Percentiles rank a stretch among this genome's conserved stretches.
Conservation (phyloP, 2,888 invertebrate species). For the Drosophila fungiperda region DNA sequence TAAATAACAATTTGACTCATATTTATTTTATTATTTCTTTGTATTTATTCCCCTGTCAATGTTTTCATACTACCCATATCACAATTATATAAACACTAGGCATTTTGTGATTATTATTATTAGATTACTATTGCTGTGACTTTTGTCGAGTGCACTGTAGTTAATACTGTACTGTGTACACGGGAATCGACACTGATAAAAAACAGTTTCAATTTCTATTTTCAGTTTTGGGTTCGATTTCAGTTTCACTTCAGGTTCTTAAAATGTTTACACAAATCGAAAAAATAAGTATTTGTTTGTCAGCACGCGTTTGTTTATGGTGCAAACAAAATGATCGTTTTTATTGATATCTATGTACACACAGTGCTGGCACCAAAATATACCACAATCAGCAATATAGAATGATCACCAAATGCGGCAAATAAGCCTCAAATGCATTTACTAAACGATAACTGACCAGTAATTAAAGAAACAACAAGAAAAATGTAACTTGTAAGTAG, state of each 20-base stretch:
- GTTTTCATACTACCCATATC: neutral
- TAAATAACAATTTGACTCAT: neutral
- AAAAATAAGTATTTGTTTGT: neutral
- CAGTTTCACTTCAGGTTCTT: neutral
- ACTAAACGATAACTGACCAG: neutral
- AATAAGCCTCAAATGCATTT: neutral
- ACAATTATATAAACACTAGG: neutral
- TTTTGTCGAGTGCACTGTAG: neutral
- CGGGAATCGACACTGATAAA: constrained; percentile 34
- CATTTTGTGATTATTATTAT: neutral
- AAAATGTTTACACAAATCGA: constrained; percentile 36
- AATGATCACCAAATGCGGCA: neutral
- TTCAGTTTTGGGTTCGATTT: constrained; percentile 1
- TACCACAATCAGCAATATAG: neutral
- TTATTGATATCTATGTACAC: constrained; percentile 38
- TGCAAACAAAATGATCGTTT: constrained; percentile 55
- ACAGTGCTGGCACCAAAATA: neutral
- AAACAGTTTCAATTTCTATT: neutral
- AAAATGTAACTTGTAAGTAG: neutral
- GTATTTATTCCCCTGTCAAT: neutral
- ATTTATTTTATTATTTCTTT: neutral
- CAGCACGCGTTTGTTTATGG: constrained; percentile 41
- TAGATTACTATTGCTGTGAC: neutral
- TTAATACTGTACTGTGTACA: constrained; percentile 10
- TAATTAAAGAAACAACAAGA: neutral